These are phyloP conservation scores for Ephestia elutella DNA, from an alignment of 1,140 invertebrate genomes.

Conservation along the genomic window DNA sequence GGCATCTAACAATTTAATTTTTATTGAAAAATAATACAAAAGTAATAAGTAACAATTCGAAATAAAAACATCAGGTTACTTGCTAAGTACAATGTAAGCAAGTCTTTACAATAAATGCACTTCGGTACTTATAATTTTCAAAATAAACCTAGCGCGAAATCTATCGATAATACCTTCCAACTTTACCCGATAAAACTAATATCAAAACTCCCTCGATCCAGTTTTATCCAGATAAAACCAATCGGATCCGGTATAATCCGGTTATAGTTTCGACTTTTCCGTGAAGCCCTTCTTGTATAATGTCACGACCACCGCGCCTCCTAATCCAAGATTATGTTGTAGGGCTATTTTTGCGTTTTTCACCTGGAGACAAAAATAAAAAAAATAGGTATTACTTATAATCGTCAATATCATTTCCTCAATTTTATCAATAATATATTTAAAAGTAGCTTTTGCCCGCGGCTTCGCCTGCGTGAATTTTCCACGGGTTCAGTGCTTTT, in stretches of 20 bases:
- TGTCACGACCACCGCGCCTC: constrained; percentile 94
- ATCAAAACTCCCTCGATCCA: not conserved
- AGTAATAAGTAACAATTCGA: too few species aligned
- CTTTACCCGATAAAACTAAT: not conserved
- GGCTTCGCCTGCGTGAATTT: too few species aligned
- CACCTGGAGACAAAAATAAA: constrained; percentile 73
- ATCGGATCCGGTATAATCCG: not conserved
- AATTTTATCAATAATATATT: not conserved
- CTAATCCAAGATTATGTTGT: constrained; percentile 97
- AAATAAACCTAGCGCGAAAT: not conserved
- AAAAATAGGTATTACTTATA: not conserved
- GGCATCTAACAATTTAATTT: too few species aligned
- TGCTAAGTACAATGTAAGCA: too few species aligned
- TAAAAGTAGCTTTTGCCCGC: not conserved
- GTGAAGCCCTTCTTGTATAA: constrained; percentile 93
- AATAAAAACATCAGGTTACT: too few species aligned
- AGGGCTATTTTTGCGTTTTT: constrained; percentile 87
- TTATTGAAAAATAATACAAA: too few species aligned
- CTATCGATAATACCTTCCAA: not conserved
- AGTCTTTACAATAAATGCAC: too few species aligned
- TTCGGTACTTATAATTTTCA: too few species aligned
- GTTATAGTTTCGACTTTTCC: constrained; percentile 25
- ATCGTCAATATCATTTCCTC: too few species aligned
- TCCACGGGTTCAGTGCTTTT: too few species aligned
- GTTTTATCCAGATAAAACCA: not conserved